Base-by-base conservation (phyloP, 1,140 invertebrate species). In the Penaeus vannamei region DNA sequence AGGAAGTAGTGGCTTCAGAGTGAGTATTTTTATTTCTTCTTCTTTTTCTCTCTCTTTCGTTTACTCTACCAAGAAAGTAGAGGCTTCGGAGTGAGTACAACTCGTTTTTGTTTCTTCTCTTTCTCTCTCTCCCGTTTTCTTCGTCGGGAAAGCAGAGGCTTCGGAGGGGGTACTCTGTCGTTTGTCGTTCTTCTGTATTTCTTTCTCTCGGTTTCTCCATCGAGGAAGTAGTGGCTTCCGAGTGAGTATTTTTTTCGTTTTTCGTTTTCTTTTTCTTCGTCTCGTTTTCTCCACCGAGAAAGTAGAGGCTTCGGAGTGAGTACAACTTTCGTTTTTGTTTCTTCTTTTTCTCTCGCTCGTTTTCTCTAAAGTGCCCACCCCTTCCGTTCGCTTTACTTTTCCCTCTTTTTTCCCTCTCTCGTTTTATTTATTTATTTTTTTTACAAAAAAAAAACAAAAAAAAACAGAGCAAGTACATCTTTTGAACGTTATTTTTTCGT, bases 21-120 rank as follows among this genome's bases (percentile, higher is more conserved):
- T n/a, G n/a, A n/a, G n/a, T n/a, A n/a, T n/a, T n/a, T n/a, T n/a
- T 82, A 82, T 86, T 62, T 90, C 83, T 90, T n/a, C n/a, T 17
- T n/a, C n/a, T 64, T n/a, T n/a, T n/a, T 64, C n/a, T 19, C 62
- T 64, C n/a, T n/a, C 26, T 91, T 87, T 84, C 64, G 59, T 53
- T 23, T 83, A 29, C 22, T 20, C 59, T 23, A 36, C 85, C 29
- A 84, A 85, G 29, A 42, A 36, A 42, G n/a, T 83, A 36, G 32
- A 85, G 22, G 84, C 59, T 20, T 83, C 23, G 10, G 42, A 46
- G 42, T 46, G 42, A 46, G 42, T 46, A 46, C 42, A 46, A 3
- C 42, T 46, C 42, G 42, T 5, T 46, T 46, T 46, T 46, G 42
- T 46, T 10, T 46, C 10, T 59, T 46, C 26, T 80, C 77, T 46